Evolutionary conservation across 2,888 invertebrate species (phyloP), one percentile per base, ranked within the genome.

Genomic region (Lamproptera curius): DNA sequence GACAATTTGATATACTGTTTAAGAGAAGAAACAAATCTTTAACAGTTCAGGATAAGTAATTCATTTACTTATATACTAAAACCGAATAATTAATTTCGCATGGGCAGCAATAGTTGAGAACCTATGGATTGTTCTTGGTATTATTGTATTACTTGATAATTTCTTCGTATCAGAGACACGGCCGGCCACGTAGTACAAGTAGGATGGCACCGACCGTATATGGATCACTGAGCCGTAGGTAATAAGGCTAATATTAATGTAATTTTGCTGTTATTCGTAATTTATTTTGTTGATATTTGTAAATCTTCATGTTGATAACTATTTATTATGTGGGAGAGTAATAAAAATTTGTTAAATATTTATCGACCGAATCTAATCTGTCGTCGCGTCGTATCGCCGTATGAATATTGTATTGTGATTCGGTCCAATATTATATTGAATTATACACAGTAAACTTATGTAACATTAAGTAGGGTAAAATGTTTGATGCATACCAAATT

Each of bases 221-320:
- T 68, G 67, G 64, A 68, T 75, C 74, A 73, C 68, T 70, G 73
- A 73, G 71, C 66, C 60, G 61, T 79, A 81, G 74, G 51, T 55
- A 40, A 43, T 82, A 84, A 76, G 77, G 57, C 62, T 82, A 79
- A 74, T 73, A 73, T 65, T 81, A 83, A 64, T 80, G 77, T 84
- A 85, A 78, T 80, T 31, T 83, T 84, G 75, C 85, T 86, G 86
- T 86, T 86, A 86, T 87, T 83, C 82, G 83, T 87, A 87, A 87
- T 86, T 87, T 87, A 87, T 87, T 87, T 86, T 87, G 87, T 87
- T 87, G 85, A 86, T 87, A 86, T 84, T 87, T 86, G 80, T 87
- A 87, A 86, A 85, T 84, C 85, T 84, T 82, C 84, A 84, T 84
- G 87, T 87, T 87, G 74, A 85, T 84, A 85, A 83, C 82, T 87